phyloP scores from a whole-genome alignment of 1,140 invertebrate species.

The Cydia amplana region DNA sequence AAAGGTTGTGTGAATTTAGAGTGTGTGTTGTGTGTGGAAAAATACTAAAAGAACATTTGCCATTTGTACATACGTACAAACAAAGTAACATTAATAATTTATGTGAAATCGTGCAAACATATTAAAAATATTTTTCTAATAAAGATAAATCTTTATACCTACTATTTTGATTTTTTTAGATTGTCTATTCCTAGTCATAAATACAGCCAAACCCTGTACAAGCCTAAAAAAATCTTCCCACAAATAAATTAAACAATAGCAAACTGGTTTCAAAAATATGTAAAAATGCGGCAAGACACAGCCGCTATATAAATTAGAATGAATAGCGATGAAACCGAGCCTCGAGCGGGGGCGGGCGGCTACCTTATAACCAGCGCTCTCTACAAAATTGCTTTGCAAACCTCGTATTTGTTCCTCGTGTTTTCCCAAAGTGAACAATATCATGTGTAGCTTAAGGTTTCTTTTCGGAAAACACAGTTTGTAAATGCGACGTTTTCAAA shows the following conservation, averaged over 20 bases:
- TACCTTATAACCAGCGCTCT: slow-evolving; percentile 35
- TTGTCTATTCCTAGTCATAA: neutral
- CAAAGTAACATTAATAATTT: too few relatives aligned
- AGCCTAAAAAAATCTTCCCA: neutral
- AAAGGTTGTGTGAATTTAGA: too few relatives aligned
- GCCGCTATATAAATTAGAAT: slow-evolving; percentile 19
- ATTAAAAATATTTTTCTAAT: too few relatives aligned
- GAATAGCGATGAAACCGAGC: slow-evolving; percentile 16
- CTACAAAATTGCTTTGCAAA: neutral
- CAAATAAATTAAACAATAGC: neutral
- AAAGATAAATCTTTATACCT: too few relatives aligned
- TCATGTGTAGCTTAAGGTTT: neutral
- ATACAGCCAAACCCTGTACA: neutral
- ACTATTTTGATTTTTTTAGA: neutral
- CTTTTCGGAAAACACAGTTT: neutral
- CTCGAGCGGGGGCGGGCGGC: slow-evolving; percentile 33
- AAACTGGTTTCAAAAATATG: slow-evolving; percentile 7
- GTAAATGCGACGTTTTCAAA: neutral
- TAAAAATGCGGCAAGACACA: neutral
- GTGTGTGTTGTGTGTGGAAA: too few relatives aligned
- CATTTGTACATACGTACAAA: too few relatives aligned
- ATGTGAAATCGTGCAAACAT: too few relatives aligned
- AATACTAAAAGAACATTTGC: too few relatives aligned
- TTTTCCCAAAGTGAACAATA: neutral
- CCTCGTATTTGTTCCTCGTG: neutral